Conservation (phyloP, 2,888 invertebrate genomes). For the Unio delphinus region DNA sequence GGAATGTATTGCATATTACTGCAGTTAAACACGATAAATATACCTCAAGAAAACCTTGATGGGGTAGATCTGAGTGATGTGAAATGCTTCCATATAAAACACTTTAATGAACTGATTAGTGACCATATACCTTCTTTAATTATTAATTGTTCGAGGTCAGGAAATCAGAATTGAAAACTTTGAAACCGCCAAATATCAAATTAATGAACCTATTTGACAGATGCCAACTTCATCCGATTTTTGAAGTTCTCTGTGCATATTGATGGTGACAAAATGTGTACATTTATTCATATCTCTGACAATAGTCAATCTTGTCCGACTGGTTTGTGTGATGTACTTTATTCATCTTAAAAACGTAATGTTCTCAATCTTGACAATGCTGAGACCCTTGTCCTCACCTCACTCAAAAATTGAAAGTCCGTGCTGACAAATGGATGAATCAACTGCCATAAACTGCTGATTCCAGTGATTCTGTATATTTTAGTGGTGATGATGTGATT, state of each 20-base stretch:
- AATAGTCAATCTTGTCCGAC: background rate
- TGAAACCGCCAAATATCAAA: background rate
- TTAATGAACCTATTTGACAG: background rate
- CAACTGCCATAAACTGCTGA: background rate
- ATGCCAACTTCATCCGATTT: background rate
- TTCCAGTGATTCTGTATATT: slow-evolving; percentile 1
- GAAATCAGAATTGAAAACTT: background rate
- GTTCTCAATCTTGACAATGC: slow-evolving; percentile 1
- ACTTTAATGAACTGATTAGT: slow-evolving; percentile 3
- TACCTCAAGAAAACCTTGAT: background rate
- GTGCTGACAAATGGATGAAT: background rate
- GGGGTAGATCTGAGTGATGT: background rate
- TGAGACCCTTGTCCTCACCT: background rate
- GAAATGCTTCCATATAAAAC: slow-evolving; percentile 3
- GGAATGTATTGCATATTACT: slow-evolving; percentile 1
- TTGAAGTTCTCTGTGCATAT: no score
- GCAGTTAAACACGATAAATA: background rate
- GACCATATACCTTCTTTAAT: background rate
- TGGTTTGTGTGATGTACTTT: background rate
- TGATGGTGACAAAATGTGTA: background rate
- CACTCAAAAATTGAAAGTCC: background rate
- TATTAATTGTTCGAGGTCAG: background rate
- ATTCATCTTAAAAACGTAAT: background rate
- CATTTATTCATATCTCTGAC: background rate
- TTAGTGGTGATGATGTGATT: background rate